Evolutionary conservation across 2,113 vertebrate species (phyloP), one percentile per base, ranked within the genome.

Genomic region (Tragelaphus buxtoni): DNA sequence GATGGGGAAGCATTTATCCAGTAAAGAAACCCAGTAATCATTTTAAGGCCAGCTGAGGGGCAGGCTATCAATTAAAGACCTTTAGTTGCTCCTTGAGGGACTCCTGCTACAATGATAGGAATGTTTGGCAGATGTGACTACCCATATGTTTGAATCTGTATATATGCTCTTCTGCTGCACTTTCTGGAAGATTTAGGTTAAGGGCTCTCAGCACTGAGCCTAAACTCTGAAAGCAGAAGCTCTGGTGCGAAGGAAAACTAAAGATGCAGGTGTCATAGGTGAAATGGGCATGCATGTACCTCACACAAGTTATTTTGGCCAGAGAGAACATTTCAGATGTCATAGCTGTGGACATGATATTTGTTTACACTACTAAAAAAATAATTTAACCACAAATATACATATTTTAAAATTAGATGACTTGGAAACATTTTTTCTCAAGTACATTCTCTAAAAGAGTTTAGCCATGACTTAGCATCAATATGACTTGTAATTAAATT

Each of bases 351-450:
- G 30, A 4, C 39, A 7, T 86, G 69, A 5, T 39, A 35, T 49
- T 49, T 94, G 51, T 89, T 83, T 82, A 60, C 42, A 91, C 18
- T n/a, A 55, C 58, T 60, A n/a, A 77, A 91, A 91, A 88, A 79
- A 18, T 12, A 65, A 79, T n/a, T 69, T 91, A 79, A 58, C 11
- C 32, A 63, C 35, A 72, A 84, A 56, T n/a, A 61, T 17, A 61
- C 10, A 49, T 17, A 22, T 69, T 95, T 83, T 55, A 58, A 95
- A 94, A 69, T 88, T 60, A 45, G 9, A 7, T 92, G 18, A 74
- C 88, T 72, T 80, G n/a, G 39, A 92, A 63, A 72, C 69, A 87
- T 92, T 81, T 95, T 49, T 83, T 89, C 65, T 91, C 26, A 85
- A 61, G 35, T 72, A 32, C 10, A 0, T 94, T 72, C 18, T 92